Evolutionary conservation across 2,797 vertebrate species (phyloP), one percentile per base, ranked within the genome.

Genomic region (Geotrypetes seraphini): DNA sequence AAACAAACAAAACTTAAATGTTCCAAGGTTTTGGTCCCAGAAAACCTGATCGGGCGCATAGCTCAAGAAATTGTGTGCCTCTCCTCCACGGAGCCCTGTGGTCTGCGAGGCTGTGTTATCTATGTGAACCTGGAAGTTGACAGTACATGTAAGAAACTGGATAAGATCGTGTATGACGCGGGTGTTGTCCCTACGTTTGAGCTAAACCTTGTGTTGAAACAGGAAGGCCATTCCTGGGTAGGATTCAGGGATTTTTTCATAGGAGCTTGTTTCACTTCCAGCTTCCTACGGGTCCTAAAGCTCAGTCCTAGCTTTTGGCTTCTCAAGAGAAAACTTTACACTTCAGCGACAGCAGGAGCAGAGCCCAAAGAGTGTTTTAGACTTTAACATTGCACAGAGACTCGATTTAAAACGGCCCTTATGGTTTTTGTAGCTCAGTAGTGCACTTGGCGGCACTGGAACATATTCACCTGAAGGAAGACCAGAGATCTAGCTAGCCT

Each of bases 261-360:
- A 14, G 78, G 83, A 26, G 71, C 80, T n/a, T 88, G 84, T 55
- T 88, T 91, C 27, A 73, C 75, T 1, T 75, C 81, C 0, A 50
- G 71, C n/a, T 72, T 79, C 33, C 74, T 70, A 25, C 73, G 69
- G 10, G 76, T 72, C 3, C 68, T 93, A 18, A 89, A 87, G 50
- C 75, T 93, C 29, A 87, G 89, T 47, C 77, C 88, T 9, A 86
- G 87, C 11, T 93, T 91, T 67, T 73, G 87, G 16, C 77, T 91
- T 0, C 73, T 89, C 47, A 92, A 92, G 62, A 88, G 77, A 41
- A 91, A 88, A 33, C 75, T 92, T 43, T 93, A 92, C 63, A 90
- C 87, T 19, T 79, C 88, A 34, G 72, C 84, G 55, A 74, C 76
- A 39, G 74, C 76, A 39, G 88, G 83, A 24, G 85, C 83, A 16